Conservation (phyloP, 2,797 vertebrate species). For the Rhinichthys osculus region DNA sequence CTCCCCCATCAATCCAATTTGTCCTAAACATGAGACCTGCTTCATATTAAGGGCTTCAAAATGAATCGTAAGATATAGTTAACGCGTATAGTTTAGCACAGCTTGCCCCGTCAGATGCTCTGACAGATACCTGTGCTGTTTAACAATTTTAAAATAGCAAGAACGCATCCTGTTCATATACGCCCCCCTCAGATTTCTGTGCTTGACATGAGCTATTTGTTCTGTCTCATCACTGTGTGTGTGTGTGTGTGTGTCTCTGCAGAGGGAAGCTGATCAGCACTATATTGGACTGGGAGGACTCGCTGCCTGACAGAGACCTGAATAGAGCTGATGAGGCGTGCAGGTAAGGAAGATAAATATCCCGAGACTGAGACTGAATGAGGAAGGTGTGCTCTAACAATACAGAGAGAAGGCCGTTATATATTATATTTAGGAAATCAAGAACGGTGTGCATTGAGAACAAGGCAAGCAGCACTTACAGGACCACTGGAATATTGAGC, state of each 20-base stretch:
- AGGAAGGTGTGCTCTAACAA: neutral
- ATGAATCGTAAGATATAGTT: no score
- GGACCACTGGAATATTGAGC: neutral
- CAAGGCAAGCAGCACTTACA: neutral
- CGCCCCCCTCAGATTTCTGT: neutral
- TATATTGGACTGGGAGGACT: slow-evolving; percentile 97
- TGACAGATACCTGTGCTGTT: no score
- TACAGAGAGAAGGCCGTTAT: slow-evolving; percentile 2
- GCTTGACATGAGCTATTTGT: neutral
- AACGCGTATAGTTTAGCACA: no score
- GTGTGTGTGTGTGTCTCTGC: slow-evolving; percentile 26
- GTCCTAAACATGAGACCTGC: no score
- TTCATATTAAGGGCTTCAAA: no score
- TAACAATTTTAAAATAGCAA: neutral
- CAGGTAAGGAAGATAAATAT: slow-evolving; percentile 77
- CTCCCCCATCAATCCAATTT: no score
- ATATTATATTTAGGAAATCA: slow-evolving; percentile 10
- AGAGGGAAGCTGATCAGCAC: slow-evolving; percentile 94
- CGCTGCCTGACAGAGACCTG: slow-evolving; percentile 90
- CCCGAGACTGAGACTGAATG: neutral
- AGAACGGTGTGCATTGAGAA: neutral
- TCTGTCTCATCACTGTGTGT: slow-evolving; percentile 1
- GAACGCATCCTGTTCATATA: neutral
- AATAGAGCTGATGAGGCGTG: slow-evolving; percentile 89
- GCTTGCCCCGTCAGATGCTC: no score